A percentile compares a stretch with the other conserved stretches of the same genome.
These are phyloP conservation scores for Gymnogyps californianus DNA, from an alignment of 2,113 vertebrate species.

Conservation along the genomic window DNA sequence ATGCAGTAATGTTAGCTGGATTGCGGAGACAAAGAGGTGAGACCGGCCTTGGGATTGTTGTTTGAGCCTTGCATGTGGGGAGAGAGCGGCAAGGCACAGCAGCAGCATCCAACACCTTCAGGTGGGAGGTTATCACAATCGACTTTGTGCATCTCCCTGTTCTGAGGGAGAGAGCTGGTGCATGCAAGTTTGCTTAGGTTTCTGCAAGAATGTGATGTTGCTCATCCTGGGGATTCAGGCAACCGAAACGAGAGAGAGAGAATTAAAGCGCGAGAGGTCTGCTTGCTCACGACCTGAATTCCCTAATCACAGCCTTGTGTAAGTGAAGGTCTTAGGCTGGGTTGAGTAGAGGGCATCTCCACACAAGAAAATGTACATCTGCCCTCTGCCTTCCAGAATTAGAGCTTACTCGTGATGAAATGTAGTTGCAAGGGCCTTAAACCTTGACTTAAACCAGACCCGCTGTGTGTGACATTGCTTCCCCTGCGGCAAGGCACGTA, in stretches of 20 bases:
- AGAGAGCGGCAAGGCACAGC: not conserved
- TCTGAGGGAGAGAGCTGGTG: not conserved
- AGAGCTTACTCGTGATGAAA: not conserved
- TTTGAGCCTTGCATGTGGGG: not conserved
- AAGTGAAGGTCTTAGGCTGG: conserved; percentile 28
- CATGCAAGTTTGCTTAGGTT: not conserved
- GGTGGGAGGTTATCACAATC: not conserved
- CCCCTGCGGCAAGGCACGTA: not conserved
- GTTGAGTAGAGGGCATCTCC: conserved; percentile 22
- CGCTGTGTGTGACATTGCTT: not conserved
- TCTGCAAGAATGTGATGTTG: not conserved
- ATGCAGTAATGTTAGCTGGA: not conserved
- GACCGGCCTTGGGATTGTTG: not conserved
- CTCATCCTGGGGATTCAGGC: not conserved
- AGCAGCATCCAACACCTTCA: rapidly evolving
- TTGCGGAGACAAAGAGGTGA: not conserved
- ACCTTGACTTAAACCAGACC: not conserved
- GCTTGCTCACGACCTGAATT: conserved; percentile 52
- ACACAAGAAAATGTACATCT: not conserved
- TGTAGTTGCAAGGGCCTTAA: not conserved
- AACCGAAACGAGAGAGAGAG: not conserved
- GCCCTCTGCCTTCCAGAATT: not conserved
- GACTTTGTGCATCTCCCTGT: not conserved
- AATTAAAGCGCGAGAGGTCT: not conserved
- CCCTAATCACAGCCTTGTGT: not conserved